Evolutionary conservation across 2,888 invertebrate species (phyloP).

Genomic region (Amblyteles armatorius): DNA sequence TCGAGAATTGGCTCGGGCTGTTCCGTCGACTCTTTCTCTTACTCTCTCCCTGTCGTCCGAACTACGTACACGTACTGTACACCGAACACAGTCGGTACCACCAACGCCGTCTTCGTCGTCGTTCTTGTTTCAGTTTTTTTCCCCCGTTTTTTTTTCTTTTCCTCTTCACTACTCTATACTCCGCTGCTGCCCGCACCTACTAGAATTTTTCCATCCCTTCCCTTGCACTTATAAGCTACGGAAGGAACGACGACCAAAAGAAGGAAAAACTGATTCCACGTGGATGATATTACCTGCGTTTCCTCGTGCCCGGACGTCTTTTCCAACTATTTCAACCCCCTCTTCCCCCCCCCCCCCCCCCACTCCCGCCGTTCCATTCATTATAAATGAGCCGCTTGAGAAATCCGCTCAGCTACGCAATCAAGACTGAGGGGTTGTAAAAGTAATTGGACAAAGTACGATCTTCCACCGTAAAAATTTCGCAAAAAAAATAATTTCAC

Average conservation of each 20-base stretch:
- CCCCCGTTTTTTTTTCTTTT: not conserved
- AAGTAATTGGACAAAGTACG: not conserved
- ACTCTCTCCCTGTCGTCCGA: not conserved
- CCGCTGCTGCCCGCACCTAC: slow-evolving; percentile 8
- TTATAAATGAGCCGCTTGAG: slow-evolving; percentile 16
- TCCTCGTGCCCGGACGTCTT: not conserved
- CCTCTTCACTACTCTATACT: slow-evolving; percentile 1
- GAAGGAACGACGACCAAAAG: slow-evolving; percentile 5
- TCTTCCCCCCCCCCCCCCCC: too few species aligned
- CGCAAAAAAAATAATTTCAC: not conserved
- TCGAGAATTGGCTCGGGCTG: slow-evolving; percentile 43
- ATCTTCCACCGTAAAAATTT: not conserved
- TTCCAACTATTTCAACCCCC: slow-evolving; percentile 14
- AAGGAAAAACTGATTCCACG: slow-evolving; percentile 6
- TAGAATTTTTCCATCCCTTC: slow-evolving; percentile 7
- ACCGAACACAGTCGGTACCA: slow-evolving; percentile 1
- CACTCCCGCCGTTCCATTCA: not conserved
- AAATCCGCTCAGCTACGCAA: slow-evolving; percentile 22
- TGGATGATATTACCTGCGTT: slow-evolving; percentile 12
- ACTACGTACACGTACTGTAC: slow-evolving; percentile 7
- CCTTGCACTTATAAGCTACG: slow-evolving; percentile 3
- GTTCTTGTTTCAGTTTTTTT: slow-evolving; percentile 21
- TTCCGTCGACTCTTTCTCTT: slow-evolving; percentile 24
- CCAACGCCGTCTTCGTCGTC: slow-evolving; percentile 8
- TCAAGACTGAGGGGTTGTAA: slow-evolving; percentile 8